Conservation (phyloP, 2,113 vertebrate genomes). For the Gnathonemus echidnorhynchus region DNA sequence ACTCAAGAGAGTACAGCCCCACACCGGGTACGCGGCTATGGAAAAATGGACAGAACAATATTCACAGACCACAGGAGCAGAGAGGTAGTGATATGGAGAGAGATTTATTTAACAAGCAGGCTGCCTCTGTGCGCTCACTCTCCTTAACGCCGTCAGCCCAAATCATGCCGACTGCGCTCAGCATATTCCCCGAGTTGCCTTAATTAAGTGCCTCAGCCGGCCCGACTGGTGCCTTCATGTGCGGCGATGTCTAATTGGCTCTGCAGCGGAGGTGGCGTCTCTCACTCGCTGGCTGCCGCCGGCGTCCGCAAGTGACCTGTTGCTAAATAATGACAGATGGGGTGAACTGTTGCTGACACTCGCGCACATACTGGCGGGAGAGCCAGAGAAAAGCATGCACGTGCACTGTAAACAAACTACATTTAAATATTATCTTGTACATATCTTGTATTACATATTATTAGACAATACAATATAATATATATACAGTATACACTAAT, state of each 20-base stretch:
- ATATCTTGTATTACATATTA: neutral
- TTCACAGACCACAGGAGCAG: neutral
- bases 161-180: neutral
- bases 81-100: neutral
- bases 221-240: conserved; percentile 18
- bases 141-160: conserved; percentile 13
- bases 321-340: conserved; percentile 14
- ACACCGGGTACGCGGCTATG: neutral
- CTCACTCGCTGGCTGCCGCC: conserved; percentile 20
- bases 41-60: neutral
- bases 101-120: neutral
- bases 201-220: conserved; percentile 33
- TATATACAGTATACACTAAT: neutral
- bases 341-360: neutral
- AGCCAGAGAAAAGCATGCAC: neutral
- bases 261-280: conserved; percentile 26
- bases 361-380: neutral
- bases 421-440: neutral
- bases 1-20: neutral
- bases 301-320: conserved; percentile 18
- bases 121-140: neutral
- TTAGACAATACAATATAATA: neutral
- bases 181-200: conserved; percentile 5
- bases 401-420: neutral
- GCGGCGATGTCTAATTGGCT: conserved; percentile 29